These are phyloP conservation scores for Avahi laniger DNA, from an alignment of 2,797 vertebrate genomes.

Conservation along the genomic window DNA sequence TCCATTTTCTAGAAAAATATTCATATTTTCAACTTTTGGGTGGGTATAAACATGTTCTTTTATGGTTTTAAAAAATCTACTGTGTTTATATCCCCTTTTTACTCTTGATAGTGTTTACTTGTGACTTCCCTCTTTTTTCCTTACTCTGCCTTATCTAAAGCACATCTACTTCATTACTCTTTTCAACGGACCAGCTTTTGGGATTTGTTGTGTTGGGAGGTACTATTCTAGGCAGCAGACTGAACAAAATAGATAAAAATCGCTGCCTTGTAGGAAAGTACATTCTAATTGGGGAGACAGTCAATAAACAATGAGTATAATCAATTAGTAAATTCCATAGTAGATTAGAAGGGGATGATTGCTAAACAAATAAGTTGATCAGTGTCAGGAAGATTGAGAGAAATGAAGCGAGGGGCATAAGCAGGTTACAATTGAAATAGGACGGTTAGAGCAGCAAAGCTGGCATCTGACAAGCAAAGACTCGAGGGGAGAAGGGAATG, in stretches of 20 bases:
- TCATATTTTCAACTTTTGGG: constrained; percentile 4
- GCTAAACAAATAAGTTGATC: background rate
- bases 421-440: background rate
- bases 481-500: background rate
- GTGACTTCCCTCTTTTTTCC: background rate
- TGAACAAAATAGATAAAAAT: background rate
- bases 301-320: background rate
- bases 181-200: background rate
- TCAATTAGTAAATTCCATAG: background rate
- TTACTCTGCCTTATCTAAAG: constrained; percentile 27
- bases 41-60: background rate
- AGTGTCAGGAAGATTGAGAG: background rate
- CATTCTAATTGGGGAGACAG: background rate
- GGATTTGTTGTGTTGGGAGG: background rate
- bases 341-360: background rate
- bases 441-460: background rate
- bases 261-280: background rate
- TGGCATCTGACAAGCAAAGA: background rate
- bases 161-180: constrained; percentile 38
- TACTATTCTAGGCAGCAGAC: background rate
- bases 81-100: background rate
- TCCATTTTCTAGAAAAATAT: constrained; percentile 32
- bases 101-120: constrained; percentile 35
- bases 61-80: background rate
- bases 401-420: background rate